Evolutionary conservation across 2,113 vertebrate species (phyloP).

Genomic region (Gambusia holbrooki): DNA sequence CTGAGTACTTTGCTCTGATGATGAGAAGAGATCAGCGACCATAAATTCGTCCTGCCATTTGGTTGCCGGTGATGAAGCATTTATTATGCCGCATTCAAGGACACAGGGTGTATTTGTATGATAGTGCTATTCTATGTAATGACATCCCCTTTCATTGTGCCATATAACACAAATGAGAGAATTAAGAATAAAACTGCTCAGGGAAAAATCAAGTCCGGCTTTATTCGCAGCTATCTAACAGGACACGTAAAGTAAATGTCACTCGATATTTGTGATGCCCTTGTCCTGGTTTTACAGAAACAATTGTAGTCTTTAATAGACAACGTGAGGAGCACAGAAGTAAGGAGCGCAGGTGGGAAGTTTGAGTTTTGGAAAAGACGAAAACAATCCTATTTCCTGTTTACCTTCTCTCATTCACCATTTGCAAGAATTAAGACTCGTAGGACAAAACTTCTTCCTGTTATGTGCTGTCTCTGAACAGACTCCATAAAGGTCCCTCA

Average conservation of each 20-base stretch:
- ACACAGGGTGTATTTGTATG: constrained; percentile 78
- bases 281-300: constrained; percentile 70
- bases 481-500: constrained; percentile 68
- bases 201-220: constrained; percentile 53
- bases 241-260: constrained; percentile 78
- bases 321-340: constrained; percentile 15
- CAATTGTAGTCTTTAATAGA: constrained; percentile 48
- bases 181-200: constrained; percentile 74
- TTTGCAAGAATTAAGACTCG: constrained; percentile 45
- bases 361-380: neutral
- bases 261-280: constrained; percentile 75
- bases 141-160: constrained; percentile 79
- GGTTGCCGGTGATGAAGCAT: constrained; percentile 79
- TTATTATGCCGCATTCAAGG: constrained; percentile 84
- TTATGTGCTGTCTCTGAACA: constrained; percentile 55
- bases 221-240: constrained; percentile 64
- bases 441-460: constrained; percentile 35
- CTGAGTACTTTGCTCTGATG: constrained; percentile 81
- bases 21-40: constrained; percentile 77
- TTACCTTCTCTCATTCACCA: constrained; percentile 58
- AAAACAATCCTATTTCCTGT: constrained; percentile 39
- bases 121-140: constrained; percentile 76
- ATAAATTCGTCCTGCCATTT: constrained; percentile 83
- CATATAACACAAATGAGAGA: constrained; percentile 80
- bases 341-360: constrained; percentile 6